Evolutionary conservation across 1,140 invertebrate genomes (phyloP).

Genomic region (Helicoverpa armigera): DNA sequence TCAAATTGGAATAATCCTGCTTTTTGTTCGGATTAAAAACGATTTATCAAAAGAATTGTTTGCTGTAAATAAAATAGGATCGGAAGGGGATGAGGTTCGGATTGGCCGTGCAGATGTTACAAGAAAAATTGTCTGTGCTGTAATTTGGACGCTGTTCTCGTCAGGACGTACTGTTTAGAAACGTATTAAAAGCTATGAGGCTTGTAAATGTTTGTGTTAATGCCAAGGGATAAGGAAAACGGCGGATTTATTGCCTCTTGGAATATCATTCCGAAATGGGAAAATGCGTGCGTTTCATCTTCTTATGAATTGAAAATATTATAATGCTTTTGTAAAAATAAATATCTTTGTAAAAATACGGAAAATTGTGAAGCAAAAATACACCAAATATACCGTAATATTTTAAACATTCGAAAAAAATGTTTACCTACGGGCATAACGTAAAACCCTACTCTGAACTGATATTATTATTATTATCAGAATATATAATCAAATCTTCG

Average conservation of each 20-base stretch:
- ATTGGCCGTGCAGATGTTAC: conserved; percentile 46
- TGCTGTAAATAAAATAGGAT: conserved; percentile 51
- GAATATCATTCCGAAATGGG: conserved; percentile 20
- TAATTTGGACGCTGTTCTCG: conserved; percentile 19
- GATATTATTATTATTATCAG: too few relatives aligned
- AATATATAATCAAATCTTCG: neutral
- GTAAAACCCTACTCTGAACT: too few relatives aligned
- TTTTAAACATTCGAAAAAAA: too few relatives aligned
- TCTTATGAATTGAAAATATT: neutral
- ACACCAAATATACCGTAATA: too few relatives aligned
- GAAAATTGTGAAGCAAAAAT: too few relatives aligned
- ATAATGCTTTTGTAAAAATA: too few relatives aligned
- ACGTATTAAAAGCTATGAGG: conserved; percentile 18
- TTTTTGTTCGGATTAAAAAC: conserved; percentile 59
- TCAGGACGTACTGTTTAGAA: conserved; percentile 23
- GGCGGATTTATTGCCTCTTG: neutral
- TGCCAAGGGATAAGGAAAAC: conserved; percentile 17
- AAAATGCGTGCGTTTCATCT: neutral
- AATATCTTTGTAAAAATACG: too few relatives aligned
- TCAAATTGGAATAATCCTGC: conserved; percentile 53
- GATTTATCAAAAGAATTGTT: conserved; percentile 59
- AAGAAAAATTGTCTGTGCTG: conserved; percentile 42
- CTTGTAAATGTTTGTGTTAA: conserved; percentile 39
- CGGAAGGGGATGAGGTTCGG: conserved; percentile 37
- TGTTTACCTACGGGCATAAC: too few relatives aligned